phyloP scores from a whole-genome alignment of 92 coral and sea anemone genomes.

The Siderastrea radians region DNA sequence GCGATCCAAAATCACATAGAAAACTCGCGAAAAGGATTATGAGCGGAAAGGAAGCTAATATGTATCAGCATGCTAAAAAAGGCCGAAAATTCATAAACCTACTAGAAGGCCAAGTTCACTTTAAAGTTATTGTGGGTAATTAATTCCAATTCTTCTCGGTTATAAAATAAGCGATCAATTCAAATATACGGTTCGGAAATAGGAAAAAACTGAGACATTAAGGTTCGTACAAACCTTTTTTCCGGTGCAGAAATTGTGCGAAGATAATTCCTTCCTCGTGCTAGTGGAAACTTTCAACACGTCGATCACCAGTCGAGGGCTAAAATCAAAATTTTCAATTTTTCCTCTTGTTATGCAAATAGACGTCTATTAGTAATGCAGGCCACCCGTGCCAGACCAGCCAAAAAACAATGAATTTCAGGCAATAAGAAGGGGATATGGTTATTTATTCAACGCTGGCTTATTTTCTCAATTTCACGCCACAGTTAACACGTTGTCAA shows the following conservation, averaged over 20 bases:
- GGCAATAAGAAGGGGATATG: slow-evolving; percentile 59
- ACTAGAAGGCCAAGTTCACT: slow-evolving; percentile 45
- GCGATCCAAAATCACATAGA: slow-evolving; percentile 2
- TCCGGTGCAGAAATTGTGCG: slow-evolving; percentile 10
- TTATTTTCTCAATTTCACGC: slow-evolving; percentile 54
- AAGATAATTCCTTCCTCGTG: slow-evolving; percentile 29
- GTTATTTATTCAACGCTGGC: slow-evolving; percentile 56
- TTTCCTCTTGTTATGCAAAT: slow-evolving; percentile 56
- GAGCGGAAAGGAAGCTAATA: not conserved
- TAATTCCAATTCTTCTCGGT: slow-evolving; percentile 14
- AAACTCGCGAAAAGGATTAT: not conserved
- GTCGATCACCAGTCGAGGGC: slow-evolving; percentile 24
- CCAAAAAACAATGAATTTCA: slow-evolving; percentile 42
- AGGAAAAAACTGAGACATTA: not conserved
- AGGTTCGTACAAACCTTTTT: not conserved
- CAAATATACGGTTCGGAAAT: not conserved
- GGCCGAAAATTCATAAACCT: not conserved
- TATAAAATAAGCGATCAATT: slow-evolving; percentile 40
- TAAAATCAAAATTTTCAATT: slow-evolving; percentile 54
- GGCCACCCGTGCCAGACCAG: slow-evolving; percentile 60
- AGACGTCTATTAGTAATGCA: slow-evolving; percentile 35
- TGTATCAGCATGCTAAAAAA: not conserved
- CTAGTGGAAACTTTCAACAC: slow-evolving; percentile 14
- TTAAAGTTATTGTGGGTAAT: slow-evolving; percentile 16
- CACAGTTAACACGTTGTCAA: slow-evolving; percentile 53